Percentiles rank a stretch among this genome's conserved stretches.
phyloP scores from a whole-genome alignment of 2,113 vertebrate genomes.

The Gymnogyps californianus region DNA sequence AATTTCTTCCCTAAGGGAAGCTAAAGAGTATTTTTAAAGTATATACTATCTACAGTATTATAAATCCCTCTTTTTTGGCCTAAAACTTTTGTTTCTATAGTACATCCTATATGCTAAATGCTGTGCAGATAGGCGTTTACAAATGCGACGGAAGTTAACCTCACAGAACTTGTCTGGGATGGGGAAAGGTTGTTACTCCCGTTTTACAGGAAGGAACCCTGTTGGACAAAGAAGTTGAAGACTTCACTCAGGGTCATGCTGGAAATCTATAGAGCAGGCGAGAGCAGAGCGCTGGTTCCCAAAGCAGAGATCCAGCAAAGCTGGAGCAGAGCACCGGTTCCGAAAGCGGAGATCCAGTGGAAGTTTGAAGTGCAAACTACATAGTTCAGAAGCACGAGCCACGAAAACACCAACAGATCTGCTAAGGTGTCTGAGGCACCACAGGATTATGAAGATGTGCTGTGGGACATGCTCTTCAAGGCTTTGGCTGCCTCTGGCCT shows the following conservation, averaged over 20 bases:
- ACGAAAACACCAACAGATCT: background rate
- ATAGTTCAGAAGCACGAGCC: background rate
- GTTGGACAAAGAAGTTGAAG: background rate
- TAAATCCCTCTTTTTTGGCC: background rate
- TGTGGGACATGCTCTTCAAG: background rate
- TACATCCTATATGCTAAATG: background rate
- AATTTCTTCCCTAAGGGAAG: background rate
- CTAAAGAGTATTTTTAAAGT: background rate
- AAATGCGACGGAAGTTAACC: background rate
- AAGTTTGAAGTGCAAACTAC: background rate
- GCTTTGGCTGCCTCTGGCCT: background rate
- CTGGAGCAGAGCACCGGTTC: background rate
- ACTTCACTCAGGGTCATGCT: background rate
- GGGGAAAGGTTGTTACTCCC: background rate
- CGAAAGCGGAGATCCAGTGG: background rate
- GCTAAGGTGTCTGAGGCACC: background rate
- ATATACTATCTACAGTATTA: background rate
- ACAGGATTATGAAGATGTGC: background rate
- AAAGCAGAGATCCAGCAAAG: background rate
- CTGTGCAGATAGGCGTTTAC: background rate
- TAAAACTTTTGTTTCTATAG: background rate
- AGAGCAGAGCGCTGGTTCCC: background rate
- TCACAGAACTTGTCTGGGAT: background rate
- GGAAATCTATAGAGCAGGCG: background rate
- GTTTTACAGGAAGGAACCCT: background rate